Percentiles rank a stretch among this genome's conserved stretches.
Evolutionary conservation across 2,888 invertebrate genomes (phyloP).

Genomic region (Agrenia bidenticulata): DNA sequence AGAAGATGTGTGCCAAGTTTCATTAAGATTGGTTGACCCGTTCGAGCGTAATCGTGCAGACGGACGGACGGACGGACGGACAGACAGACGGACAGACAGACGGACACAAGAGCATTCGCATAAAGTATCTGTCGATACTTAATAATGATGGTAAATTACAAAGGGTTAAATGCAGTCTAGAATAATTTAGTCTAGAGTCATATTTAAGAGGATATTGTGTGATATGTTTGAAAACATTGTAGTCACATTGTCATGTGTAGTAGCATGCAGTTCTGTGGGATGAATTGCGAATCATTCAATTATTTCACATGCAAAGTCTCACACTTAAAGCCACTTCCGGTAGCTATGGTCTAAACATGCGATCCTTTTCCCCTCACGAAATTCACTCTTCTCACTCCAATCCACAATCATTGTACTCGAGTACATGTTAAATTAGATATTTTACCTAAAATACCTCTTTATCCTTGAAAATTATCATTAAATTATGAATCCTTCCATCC

Average conservation of each 20-base stretch:
- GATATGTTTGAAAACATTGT: constrained; percentile 48
- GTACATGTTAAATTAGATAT: not conserved
- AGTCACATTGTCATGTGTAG: constrained; percentile 51
- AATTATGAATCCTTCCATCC: not conserved
- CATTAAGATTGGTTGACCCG: no score
- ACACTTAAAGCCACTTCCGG: constrained; percentile 52
- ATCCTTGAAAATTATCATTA: constrained; percentile 15
- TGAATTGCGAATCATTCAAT: constrained; percentile 54
- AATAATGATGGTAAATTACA: no score
- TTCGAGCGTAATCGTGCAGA: no score
- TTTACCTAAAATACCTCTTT: constrained; percentile 6
- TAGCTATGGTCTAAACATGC: constrained; percentile 37
- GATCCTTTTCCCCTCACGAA: constrained; percentile 36
- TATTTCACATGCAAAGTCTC: constrained; percentile 53
- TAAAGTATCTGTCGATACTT: no score
- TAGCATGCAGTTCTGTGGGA: constrained; percentile 43
- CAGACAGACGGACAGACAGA: no score
- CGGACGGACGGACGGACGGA: no score
- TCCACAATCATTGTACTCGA: constrained; percentile 2
- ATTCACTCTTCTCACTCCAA: constrained; percentile 6
- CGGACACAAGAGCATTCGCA: no score
- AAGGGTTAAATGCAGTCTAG: no score
- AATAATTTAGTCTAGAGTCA: not conserved
- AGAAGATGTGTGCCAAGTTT: no score
- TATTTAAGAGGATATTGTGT: constrained; percentile 7